phyloP scores from a whole-genome alignment of 2,797 vertebrate species.

The Phrynocephalus forsythii region DNA sequence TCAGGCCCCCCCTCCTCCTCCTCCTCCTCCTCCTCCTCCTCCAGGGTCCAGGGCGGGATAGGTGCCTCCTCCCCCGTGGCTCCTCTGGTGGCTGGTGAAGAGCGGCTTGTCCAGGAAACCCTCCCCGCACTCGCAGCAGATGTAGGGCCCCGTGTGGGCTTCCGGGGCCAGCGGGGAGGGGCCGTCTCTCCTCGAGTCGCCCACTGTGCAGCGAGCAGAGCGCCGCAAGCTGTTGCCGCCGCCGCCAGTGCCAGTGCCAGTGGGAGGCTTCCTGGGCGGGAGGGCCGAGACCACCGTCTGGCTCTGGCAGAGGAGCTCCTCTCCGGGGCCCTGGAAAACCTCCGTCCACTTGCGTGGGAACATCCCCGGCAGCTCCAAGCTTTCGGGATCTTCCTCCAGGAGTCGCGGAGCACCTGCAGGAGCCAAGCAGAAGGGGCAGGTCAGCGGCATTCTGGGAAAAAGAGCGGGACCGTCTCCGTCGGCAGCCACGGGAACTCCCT shows the following conservation, averaged over 20 bases:
- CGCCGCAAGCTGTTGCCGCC: conserved; percentile 60
- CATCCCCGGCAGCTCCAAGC: conserved; percentile 55
- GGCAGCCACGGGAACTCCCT: too few relatives aligned
- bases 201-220: conserved; percentile 45
- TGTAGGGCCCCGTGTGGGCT: conserved; percentile 48
- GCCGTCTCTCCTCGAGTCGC: conserved; percentile 54
- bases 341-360: conserved; percentile 68
- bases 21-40: conserved; percentile 27
- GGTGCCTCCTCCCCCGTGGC: conserved; percentile 56
- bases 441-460: neutral
- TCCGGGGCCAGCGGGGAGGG: neutral
- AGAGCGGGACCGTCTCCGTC: too few relatives aligned
- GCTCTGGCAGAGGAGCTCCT: conserved; percentile 58
- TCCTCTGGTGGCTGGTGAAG: conserved; percentile 72
- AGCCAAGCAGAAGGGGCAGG: conserved; percentile 26
- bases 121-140: conserved; percentile 78
- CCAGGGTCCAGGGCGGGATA: conserved; percentile 66
- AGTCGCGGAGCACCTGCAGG: conserved; percentile 63
- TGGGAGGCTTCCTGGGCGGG: neutral
- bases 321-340: conserved; percentile 59
- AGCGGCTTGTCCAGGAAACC: conserved; percentile 81
- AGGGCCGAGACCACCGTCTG: neutral
- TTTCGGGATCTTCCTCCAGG: conserved; percentile 56
- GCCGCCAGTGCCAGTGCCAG: too few relatives aligned
- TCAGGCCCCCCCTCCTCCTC: too few relatives aligned